Conservation (phyloP, 2,888 invertebrate species). For the Pyrgus malvae region DNA sequence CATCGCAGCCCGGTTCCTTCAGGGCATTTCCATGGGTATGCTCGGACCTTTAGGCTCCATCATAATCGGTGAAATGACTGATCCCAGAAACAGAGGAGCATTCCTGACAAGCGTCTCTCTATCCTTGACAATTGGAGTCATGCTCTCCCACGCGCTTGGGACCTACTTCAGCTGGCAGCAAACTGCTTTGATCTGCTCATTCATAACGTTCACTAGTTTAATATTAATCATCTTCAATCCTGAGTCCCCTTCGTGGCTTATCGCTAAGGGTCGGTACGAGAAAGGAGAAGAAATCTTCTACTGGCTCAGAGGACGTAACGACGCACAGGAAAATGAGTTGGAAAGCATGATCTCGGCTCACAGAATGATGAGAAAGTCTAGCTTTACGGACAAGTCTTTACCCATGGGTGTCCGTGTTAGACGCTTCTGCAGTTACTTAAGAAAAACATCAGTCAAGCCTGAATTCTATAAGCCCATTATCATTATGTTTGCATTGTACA, state of each 20-base stretch:
- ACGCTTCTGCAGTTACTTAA: conserved; percentile 50
- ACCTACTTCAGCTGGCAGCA: conserved; percentile 82
- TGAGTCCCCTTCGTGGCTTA: conserved; percentile 86
- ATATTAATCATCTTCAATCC: conserved; percentile 80
- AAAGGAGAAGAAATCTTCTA: conserved; percentile 81
- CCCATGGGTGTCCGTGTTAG: conserved; percentile 44
- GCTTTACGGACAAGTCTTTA: conserved; percentile 48
- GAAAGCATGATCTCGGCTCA: conserved; percentile 71
- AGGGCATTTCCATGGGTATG: conserved; percentile 81
- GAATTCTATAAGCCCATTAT: conserved; percentile 83
- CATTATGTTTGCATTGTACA: conserved; percentile 83
- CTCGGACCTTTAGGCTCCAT: conserved; percentile 78
- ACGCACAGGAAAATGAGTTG: conserved; percentile 65
- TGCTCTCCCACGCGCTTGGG: conserved; percentile 84
- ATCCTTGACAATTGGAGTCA: conserved; percentile 83
- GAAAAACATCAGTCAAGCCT: conserved; percentile 59
- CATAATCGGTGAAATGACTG: conserved; percentile 82
- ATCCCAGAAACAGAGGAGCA: conserved; percentile 83
- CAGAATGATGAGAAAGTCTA: conserved; percentile 57
- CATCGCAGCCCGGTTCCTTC: conserved; percentile 76
- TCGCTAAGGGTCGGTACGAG: conserved; percentile 77
- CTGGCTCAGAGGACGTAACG: conserved; percentile 72
- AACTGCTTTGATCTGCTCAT: conserved; percentile 76
- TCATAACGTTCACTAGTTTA: conserved; percentile 74
- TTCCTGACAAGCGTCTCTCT: conserved; percentile 83